phyloP scores from a whole-genome alignment of 2,888 invertebrate species.

The Argyresthia albistria region DNA sequence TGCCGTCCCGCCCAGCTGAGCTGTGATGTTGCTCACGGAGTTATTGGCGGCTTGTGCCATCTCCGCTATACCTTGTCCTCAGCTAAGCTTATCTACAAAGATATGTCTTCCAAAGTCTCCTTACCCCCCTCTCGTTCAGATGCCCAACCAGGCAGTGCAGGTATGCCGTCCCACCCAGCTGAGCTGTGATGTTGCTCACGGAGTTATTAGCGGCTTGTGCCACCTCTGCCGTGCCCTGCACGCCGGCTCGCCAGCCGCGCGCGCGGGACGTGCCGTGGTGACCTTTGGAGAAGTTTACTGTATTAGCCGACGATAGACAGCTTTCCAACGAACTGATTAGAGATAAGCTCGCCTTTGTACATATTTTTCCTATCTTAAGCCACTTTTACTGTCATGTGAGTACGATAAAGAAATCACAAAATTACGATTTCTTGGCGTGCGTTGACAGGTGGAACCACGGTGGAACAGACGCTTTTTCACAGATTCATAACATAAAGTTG shows the following conservation, averaged over 20 bases:
- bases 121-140: constrained; percentile 81
- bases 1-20: constrained; percentile 85
- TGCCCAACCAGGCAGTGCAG: constrained; percentile 85
- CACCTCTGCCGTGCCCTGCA: constrained; percentile 41
- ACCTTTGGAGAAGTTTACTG: constrained; percentile 24
- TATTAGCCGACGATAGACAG: no score
- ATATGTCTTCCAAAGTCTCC: constrained; percentile 16
- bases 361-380: no score
- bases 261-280: constrained; percentile 58
- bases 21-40: constrained; percentile 85
- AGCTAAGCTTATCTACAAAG: not conserved
- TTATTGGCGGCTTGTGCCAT: constrained; percentile 71
- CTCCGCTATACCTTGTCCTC: constrained; percentile 43
- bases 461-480: no score
- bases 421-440: no score
- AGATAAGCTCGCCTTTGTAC: no score
- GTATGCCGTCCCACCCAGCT: constrained; percentile 85
- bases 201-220: constrained; percentile 76
- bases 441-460: no score
- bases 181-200: constrained; percentile 84
- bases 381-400: no score
- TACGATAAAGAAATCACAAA: no score
- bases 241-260: constrained; percentile 54
- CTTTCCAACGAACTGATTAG: no score
- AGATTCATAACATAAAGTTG: no score